A percentile compares a stretch with the other conserved stretches of the same genome.
Evolutionary conservation across 2,888 invertebrate species (phyloP).

Genomic region (Timema cristinae): DNA sequence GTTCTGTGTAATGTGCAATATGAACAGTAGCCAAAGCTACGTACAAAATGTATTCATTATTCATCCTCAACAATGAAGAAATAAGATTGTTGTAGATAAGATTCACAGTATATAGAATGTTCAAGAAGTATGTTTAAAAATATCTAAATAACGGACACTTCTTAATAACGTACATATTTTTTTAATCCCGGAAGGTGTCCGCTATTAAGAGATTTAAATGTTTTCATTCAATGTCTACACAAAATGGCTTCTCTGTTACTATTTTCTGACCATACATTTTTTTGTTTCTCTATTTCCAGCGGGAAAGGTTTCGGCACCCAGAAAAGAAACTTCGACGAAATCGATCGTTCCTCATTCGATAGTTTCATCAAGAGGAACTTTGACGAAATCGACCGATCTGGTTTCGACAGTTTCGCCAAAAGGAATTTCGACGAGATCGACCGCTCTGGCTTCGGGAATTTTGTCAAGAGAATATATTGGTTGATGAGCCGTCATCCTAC

Average conservation of each 20-base stretch:
- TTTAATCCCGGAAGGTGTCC: not conserved
- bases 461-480: slow-evolving; percentile 43
- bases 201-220: not conserved
- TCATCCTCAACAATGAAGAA: no score
- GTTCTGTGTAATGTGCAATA: no score
- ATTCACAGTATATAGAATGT: no score
- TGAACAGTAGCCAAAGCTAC: no score
- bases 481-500: slow-evolving; percentile 24
- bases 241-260: no score
- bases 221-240: no score
- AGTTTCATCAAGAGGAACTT: slow-evolving; percentile 49
- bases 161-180: not conserved
- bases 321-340: slow-evolving; percentile 58
- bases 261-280: no score
- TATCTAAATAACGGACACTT: no score
- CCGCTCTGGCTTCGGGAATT: slow-evolving; percentile 46
- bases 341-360: slow-evolving; percentile 55
- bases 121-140: no score
- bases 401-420: slow-evolving; percentile 57
- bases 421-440: slow-evolving; percentile 51
- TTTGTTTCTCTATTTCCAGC: slow-evolving; percentile 32
- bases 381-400: slow-evolving; percentile 50
- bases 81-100: no score
- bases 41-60: no score
- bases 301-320: slow-evolving; percentile 44